Base-by-base conservation (phyloP, 2,797 vertebrate species). In the Harpagifer antarcticus region DNA sequence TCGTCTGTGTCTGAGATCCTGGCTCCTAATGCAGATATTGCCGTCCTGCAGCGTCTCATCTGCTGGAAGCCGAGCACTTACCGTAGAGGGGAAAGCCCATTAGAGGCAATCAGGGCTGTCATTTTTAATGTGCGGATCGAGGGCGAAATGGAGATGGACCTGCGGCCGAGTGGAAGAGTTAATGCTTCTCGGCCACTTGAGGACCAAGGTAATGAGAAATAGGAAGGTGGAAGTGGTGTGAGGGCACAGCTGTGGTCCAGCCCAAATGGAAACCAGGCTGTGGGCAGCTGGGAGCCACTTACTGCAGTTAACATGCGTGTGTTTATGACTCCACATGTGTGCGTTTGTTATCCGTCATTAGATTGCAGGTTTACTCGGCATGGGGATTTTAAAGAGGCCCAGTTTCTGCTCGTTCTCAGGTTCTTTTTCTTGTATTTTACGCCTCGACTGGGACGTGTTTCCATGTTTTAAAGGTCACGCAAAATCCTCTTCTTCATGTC, bases 41-140 rank as follows among this genome's bases (percentile, higher is more conserved):
- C 68, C 72, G 9, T 64, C 78, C 75, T 70, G 56, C 23, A 40
- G 16, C 64, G 45, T 79, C 87, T 81, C 86, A 56, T 90, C 79
- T 63, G 73, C 81, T 57, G 66, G 37, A 63, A 74, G 83, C 80
- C 70, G 4, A 87, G 86, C 91, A 92, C 91, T 93, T 92, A 90
- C 86, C 88, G 71, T 60, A 0, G 57, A 87, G 74, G 75, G 82
- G 72, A 72, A 72, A 64, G 68, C 63, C 85, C 89, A 93, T 92
- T 93, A 92, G 84, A 82, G 82, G 84, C 89, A 90, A 92, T 92
- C 86, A 86, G 83, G 62, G 37, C 74, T 72, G 82, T 83, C 76
- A 27, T 69, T 88, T 91, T 76, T 83, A 92, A 88, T 87, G 89
- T 78, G 56, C 5, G 5, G 78, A 87, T 88, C n/a, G 44, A 81